These are phyloP conservation scores for Drosophila dunni DNA, from an alignment of 1,140 invertebrate species.

Conservation along the genomic window DNA sequence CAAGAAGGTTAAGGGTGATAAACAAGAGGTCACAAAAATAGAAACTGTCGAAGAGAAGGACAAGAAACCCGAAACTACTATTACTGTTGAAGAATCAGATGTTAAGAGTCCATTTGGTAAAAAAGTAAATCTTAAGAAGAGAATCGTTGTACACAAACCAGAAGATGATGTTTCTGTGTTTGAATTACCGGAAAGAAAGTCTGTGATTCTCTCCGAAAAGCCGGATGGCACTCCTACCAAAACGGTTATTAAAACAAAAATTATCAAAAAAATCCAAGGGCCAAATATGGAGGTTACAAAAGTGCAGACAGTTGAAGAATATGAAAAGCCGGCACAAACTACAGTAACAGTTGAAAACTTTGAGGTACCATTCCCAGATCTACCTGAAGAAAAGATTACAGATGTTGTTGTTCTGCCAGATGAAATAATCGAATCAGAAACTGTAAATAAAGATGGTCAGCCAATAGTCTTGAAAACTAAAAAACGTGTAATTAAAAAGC, in stretches of 20 bases:
- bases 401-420: slow-evolving; percentile 67
- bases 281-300: slow-evolving; percentile 85
- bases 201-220: slow-evolving; percentile 76
- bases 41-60: slow-evolving; percentile 85
- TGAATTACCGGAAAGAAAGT: slow-evolving; percentile 73
- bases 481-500: slow-evolving; percentile 49
- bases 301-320: slow-evolving; percentile 84
- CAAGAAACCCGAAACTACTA: slow-evolving; percentile 79
- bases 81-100: slow-evolving; percentile 70
- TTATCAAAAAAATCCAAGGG: slow-evolving; percentile 83
- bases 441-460: slow-evolving; percentile 30
- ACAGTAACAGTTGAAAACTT: slow-evolving; percentile 80
- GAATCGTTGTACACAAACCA: slow-evolving; percentile 59
- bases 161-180: slow-evolving; percentile 70
- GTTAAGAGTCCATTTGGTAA: slow-evolving; percentile 34
- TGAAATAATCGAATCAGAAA: slow-evolving; percentile 46
- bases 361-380: slow-evolving; percentile 69
- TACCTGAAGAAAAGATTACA: slow-evolving; percentile 74
- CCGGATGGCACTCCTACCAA: slow-evolving; percentile 83
- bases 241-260: slow-evolving; percentile 84
- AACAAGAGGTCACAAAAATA: slow-evolving; percentile 84
- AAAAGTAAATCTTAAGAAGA: slow-evolving; percentile 62
- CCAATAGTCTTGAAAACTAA: slow-evolving; percentile 42
- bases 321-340: slow-evolving; percentile 82
- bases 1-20: slow-evolving; percentile 81